Percentiles rank a stretch among this genome's conserved stretches.
phyloP scores from a whole-genome alignment of 2,797 vertebrate species.

The Notamacropus eugenii region DNA sequence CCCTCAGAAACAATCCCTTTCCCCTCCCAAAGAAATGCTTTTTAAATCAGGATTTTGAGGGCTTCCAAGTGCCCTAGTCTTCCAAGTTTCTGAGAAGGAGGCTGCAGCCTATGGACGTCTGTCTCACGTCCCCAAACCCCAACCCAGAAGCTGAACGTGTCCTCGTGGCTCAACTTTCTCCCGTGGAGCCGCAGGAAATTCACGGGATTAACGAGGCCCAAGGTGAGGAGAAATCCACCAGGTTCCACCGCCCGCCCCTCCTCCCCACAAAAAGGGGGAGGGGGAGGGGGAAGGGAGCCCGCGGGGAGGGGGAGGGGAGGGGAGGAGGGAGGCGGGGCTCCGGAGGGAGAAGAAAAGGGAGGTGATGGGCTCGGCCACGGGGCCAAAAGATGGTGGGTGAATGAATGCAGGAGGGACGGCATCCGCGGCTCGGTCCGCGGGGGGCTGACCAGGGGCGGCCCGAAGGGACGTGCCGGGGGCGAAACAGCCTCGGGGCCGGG shows the following conservation, averaged over 20 bases:
- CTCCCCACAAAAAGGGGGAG: background rate
- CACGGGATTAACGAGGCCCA: background rate
- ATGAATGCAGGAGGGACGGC: background rate
- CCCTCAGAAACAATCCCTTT: background rate
- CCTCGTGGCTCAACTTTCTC: background rate
- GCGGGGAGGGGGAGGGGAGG: background rate
- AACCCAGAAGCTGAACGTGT: background rate
- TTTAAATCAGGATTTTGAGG: background rate
- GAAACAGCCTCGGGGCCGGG: background rate
- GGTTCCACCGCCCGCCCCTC: background rate
- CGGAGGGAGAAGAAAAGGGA: background rate
- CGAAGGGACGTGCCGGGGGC: fast-evolving
- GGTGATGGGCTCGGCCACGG: background rate
- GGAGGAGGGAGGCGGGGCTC: background rate
- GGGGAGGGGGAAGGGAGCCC: background rate
- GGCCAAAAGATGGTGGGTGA: background rate
- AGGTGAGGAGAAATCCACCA: background rate
- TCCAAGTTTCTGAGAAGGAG: background rate
- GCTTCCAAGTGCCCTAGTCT: background rate
- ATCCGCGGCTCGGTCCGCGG: background rate
- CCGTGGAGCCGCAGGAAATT: background rate
- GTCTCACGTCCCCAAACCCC: background rate
- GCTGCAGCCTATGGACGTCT: background rate
- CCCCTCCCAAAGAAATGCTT: background rate
- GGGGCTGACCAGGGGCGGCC: background rate